Evolutionary conservation across 1,140 invertebrate genomes (phyloP).

Genomic region (Theocolax elegans): DNA sequence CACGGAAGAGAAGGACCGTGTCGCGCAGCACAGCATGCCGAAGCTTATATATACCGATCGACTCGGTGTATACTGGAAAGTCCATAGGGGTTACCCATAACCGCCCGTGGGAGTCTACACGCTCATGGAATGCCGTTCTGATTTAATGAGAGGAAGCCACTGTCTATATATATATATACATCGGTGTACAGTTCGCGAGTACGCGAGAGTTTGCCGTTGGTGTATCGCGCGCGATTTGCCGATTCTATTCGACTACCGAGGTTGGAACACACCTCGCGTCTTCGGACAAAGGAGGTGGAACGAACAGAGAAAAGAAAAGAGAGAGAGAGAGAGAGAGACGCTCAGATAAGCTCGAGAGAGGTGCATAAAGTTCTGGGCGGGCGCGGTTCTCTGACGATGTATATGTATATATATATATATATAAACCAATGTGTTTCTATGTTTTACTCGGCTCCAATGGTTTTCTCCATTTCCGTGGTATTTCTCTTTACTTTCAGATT

Average conservation of each 20-base stretch:
- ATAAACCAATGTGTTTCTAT: constrained; percentile 6
- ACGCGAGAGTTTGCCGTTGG: too few species aligned
- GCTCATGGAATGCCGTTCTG: constrained; percentile 68
- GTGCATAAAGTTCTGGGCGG: constrained; percentile 32
- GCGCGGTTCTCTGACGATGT: too few species aligned
- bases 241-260: constrained; percentile 31
- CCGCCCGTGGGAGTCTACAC: constrained; percentile 67
- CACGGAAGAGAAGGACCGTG: too few species aligned
- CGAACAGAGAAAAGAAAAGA: neutral
- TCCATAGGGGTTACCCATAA: neutral
- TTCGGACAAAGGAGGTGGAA: neutral
- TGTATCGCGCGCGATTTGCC: constrained; percentile 26
- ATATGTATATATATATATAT: too few species aligned
- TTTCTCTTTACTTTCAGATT: neutral
- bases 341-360: constrained; percentile 37
- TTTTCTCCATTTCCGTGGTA: neutral
- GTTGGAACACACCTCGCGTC: neutral
- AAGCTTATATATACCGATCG: constrained; percentile 45
- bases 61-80: constrained; percentile 43
- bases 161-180: too few species aligned
- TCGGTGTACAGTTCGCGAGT: too few species aligned
- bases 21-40: constrained; percentile 65
- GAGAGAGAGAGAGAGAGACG: too few species aligned
- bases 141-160: constrained; percentile 66
- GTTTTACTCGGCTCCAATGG: neutral